Base-by-base conservation (phyloP, 2,888 invertebrate genomes). In the Stenodema calcarata region DNA sequence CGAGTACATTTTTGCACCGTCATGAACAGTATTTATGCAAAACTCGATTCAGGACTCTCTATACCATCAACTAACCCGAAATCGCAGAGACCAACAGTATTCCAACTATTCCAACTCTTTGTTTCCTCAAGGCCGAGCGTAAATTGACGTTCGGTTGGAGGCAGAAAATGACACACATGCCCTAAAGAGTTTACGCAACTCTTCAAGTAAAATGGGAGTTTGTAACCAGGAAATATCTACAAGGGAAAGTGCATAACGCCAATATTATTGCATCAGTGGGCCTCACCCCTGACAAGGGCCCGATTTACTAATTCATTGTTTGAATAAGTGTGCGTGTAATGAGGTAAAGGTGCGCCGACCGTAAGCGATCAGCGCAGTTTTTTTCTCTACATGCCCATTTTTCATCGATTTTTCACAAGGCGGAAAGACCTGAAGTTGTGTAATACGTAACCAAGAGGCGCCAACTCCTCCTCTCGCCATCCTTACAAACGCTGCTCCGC, bases 231-330 rank as follows among this genome's bases (percentile, higher is more conserved):
- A 73, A 73, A 73, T 73, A 41, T 73, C 35, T 23, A n/a, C n/a
- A n/a, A 41, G 73, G 73, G 73, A 73, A 41, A 41, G 62, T 11
- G 62, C 35, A 73, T 35, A 73, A 18, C 35, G 73, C 73, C 14
- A 73, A 73, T 73, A 73, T 35, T 73, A 41, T 73, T 73, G 73
- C 73, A 73, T 73, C 73, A 73, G 73, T 7, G 4, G 73, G 23
- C 62, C 35, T 30, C 16, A 9, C 35, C 73, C 4, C 28, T 28
- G 30, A 35, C 14, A 73, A 73, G 41, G 0, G 11, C 1, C 73
- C 28, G n/a, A 41, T 73, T 6, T n/a, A 18, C 30, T 73, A 73
- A 30, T 30, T n/a, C 16, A 54, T 54, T 73, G 35, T 35, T 16
- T 11, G 30, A n/a, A 73, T 73, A 73, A 41, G 35, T 7, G 73